Percentiles rank a stretch among this genome's conserved stretches.
These are phyloP conservation scores for Crossocerus cetratus DNA, from an alignment of 2,888 invertebrate species.

Conservation along the genomic window DNA sequence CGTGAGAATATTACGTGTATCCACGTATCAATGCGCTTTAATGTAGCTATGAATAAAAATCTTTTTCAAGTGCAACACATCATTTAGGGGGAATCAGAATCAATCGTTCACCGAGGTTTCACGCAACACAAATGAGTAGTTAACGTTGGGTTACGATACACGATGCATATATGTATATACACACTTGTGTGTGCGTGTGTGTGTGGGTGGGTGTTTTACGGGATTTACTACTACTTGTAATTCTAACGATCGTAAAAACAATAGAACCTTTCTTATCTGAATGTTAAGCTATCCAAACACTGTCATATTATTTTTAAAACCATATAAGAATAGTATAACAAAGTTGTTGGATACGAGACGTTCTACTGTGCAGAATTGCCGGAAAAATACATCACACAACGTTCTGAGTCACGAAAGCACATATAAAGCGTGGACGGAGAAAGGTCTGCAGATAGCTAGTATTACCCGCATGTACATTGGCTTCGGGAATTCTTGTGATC, in stretches of 20 bases:
- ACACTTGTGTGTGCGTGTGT: neutral
- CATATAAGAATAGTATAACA: no score
- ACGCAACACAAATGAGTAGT: no score
- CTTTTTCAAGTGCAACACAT: neutral
- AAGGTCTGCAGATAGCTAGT: conserved; percentile 40
- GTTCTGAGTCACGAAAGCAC: no score
- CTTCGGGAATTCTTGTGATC: no score
- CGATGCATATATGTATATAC: conserved; percentile 9
- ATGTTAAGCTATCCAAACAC: no score
- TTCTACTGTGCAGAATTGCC: no score
- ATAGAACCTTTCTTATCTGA: no score
- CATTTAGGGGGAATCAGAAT: neutral
- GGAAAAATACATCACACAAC: conserved; percentile 8
- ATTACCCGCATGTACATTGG: neutral
- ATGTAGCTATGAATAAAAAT: conserved; percentile 4
- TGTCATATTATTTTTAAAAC: no score
- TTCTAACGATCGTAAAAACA: no score
- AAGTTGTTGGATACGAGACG: no score
- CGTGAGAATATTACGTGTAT: conserved; percentile 28
- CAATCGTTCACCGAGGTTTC: neutral
- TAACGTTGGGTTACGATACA: neutral
- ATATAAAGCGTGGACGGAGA: neutral
- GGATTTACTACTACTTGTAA: no score
- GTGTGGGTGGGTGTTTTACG: no score
- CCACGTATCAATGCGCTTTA: conserved; percentile 33